These are phyloP conservation scores for Heterodera filipjevi DNA, from an alignment of 2,888 invertebrate genomes.

Conservation along the genomic window DNA sequence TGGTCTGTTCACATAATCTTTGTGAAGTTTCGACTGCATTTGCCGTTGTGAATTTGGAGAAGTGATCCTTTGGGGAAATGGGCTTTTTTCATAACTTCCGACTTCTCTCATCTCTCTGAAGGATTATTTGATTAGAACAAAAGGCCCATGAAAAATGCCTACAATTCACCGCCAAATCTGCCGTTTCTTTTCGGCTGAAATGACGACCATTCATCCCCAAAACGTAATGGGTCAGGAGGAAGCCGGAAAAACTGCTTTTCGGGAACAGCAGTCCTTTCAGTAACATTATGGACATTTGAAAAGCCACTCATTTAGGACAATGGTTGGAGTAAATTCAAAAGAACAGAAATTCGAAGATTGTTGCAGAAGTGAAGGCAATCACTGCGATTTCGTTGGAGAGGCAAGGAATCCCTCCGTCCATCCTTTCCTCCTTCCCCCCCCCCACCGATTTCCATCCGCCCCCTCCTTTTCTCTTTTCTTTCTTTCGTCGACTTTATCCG, in stretches of 20 bases:
- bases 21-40: background rate
- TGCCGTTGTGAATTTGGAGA: background rate
- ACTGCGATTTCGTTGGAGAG: background rate
- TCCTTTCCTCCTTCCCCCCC: background rate
- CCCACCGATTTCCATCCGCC: background rate
- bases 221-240: background rate
- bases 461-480: background rate
- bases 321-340: background rate
- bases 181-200: background rate
- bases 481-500: background rate
- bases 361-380: background rate
- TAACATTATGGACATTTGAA: background rate
- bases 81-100: background rate
- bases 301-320: background rate
- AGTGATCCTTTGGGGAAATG: background rate
- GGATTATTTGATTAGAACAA: background rate
- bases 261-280: background rate
- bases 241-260: background rate
- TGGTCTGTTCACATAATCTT: conserved; percentile 2
- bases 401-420: background rate
- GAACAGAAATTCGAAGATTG: background rate
- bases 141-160: background rate
- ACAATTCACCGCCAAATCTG: background rate
- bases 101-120: background rate
- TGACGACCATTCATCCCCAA: background rate